Evolutionary conservation across 2,797 vertebrate species (phyloP).

Genomic region (Leontocebus nigricollis): DNA sequence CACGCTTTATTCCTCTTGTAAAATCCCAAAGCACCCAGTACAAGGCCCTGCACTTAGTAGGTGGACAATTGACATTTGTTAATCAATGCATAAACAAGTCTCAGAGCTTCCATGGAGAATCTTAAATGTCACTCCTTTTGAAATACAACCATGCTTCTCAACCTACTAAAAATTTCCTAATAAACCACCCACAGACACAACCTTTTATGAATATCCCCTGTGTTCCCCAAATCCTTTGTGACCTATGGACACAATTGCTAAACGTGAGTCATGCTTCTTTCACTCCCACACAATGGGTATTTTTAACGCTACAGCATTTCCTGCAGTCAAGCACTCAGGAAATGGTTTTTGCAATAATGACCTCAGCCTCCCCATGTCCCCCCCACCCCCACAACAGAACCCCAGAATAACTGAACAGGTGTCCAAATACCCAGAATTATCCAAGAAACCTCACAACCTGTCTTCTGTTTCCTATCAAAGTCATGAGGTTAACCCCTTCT

Average conservation of each 20-base stretch:
- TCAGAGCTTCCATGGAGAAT: constrained; percentile 37
- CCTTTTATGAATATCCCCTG: constrained; percentile 62
- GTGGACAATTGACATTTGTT: background rate
- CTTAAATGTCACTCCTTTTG: constrained; percentile 64
- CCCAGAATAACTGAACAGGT: constrained; percentile 71
- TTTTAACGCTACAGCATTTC: constrained; percentile 74
- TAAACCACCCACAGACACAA: constrained; percentile 52
- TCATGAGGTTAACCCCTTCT: background rate
- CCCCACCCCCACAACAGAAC: constrained; percentile 45
- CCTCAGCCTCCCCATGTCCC: constrained; percentile 33
- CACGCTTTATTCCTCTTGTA: rapidly evolving
- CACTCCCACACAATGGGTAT: constrained; percentile 75
- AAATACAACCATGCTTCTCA: constrained; percentile 52
- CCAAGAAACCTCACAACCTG: constrained; percentile 29
- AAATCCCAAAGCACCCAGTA: background rate
- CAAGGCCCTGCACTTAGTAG: constrained; percentile 19
- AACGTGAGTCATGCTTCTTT: constrained; percentile 66
- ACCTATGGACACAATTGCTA: constrained; percentile 67
- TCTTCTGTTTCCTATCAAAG: constrained; percentile 58
- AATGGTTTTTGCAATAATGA: constrained; percentile 68
- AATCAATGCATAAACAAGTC: constrained; percentile 28
- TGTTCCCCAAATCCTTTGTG: constrained; percentile 68
- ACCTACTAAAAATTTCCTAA: constrained; percentile 55
- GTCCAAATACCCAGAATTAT: constrained; percentile 54
- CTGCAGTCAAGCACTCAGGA: constrained; percentile 73